These are phyloP conservation scores for Leucophenga varia DNA, from an alignment of 1,140 invertebrate species.

Conservation along the genomic window DNA sequence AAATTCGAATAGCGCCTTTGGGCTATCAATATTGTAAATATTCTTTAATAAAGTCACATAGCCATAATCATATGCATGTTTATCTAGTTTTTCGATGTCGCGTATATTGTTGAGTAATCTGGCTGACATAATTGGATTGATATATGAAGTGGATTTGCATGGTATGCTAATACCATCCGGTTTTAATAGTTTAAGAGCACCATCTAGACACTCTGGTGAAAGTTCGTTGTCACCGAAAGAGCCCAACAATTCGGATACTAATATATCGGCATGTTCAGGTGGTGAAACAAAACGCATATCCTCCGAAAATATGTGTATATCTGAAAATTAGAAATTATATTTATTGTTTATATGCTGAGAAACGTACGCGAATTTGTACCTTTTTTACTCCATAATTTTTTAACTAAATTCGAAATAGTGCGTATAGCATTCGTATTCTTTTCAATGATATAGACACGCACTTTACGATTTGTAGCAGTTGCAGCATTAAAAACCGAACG, in stretches of 20 bases:
- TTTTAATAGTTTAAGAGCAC: slow-evolving; percentile 86
- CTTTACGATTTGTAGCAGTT: slow-evolving; percentile 51
- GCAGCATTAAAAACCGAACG: slow-evolving; percentile 81
- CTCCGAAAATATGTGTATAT: slow-evolving; percentile 73
- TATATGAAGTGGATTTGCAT: slow-evolving; percentile 83
- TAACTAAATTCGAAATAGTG: slow-evolving; percentile 78
- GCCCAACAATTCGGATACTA: slow-evolving; percentile 94
- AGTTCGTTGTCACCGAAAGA: slow-evolving; percentile 99
- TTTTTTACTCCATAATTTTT: slow-evolving; percentile 78
- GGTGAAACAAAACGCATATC: slow-evolving; percentile 90
- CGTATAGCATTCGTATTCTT: slow-evolving; percentile 97
- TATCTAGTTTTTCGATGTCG: slow-evolving; percentile 23
- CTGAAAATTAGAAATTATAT: slow-evolving; percentile 14
- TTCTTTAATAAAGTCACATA: slow-evolving; percentile 94
- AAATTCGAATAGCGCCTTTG: slow-evolving; percentile 85
- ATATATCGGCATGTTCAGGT: slow-evolving; percentile 87
- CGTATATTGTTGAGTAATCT: slow-evolving; percentile 59
- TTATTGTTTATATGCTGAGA: no score
- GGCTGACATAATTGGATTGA: slow-evolving; percentile 74
- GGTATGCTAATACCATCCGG: slow-evolving; percentile 92
- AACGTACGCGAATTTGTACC: slow-evolving; percentile 38
- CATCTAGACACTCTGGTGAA: slow-evolving; percentile 97
- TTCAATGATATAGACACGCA: slow-evolving; percentile 92
- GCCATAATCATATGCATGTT: slow-evolving; percentile 56
- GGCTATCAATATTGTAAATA: slow-evolving; percentile 77